Evolutionary conservation across 2,797 vertebrate species (phyloP).

Genomic region (Xyrichtys novacula): DNA sequence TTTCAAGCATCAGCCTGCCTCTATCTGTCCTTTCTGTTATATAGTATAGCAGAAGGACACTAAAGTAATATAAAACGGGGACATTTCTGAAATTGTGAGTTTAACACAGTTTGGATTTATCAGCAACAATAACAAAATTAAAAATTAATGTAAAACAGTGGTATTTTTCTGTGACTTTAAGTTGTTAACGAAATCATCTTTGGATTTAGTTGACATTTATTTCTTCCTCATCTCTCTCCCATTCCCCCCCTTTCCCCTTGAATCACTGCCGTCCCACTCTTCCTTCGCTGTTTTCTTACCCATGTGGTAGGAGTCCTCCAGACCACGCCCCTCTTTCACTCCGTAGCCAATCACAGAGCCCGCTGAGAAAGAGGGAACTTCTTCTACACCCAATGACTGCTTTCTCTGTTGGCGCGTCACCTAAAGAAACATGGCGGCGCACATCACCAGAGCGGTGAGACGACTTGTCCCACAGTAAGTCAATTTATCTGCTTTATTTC

Average conservation of each 20-base stretch:
- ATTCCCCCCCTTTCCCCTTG: too few relatives aligned
- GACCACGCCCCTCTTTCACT: conserved; percentile 29
- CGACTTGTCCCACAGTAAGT: conserved; percentile 81
- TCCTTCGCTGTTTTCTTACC: conserved; percentile 53
- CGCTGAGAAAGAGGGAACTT: fast-evolving
- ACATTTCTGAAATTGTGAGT: too few relatives aligned
- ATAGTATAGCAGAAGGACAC: conserved; percentile 61
- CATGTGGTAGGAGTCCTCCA: conserved; percentile 47
- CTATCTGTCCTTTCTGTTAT: conserved; percentile 43
- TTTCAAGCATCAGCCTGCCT: conserved; percentile 33
- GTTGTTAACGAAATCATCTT: too few relatives aligned
- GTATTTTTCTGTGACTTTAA: too few relatives aligned
- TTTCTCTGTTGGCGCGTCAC: conserved; percentile 11
- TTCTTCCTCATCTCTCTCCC: not conserved
- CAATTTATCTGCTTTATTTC: conserved; percentile 8
- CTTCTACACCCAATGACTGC: conserved; percentile 72
- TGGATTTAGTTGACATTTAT: not conserved
- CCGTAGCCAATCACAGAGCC: conserved; percentile 68
- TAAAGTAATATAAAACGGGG: conserved; percentile 51
- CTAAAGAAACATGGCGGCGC: conserved; percentile 81
- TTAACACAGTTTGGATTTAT: too few relatives aligned
- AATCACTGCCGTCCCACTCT: not conserved
- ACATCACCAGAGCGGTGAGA: conserved; percentile 62
- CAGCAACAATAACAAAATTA: too few relatives aligned
- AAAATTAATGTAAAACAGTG: too few relatives aligned